Evolutionary conservation across 1,140 invertebrate genomes (phyloP), one percentile per base, ranked within the genome.

Genomic region (Aphaenogaster rudis): DNA sequence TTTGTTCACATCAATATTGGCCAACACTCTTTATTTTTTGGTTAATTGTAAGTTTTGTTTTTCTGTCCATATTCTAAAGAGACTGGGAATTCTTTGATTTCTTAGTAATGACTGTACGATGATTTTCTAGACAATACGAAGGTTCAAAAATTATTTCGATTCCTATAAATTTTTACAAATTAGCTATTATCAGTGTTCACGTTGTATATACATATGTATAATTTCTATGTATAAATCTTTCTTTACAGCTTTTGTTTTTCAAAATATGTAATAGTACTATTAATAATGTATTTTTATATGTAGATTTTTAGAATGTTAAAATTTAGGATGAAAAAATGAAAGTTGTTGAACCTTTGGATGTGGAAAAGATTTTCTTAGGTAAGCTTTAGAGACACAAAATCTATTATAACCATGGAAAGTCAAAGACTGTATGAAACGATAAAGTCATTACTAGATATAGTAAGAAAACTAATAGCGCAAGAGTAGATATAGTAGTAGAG

Each of bases 391-490:
- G 42, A 45, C 8, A 45, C 42, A 45, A 3, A 45, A 45, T 45
- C 1, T 2, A 7, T 45, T 45, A 45, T 45, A 45, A 8, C 8
- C 3, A 45, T 45, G 3, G 42, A 45, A 45, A 45, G 42, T 61
- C 8, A 67, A 45, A 42, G 64, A 17, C 42, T n/a, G 17, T 45
- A 45, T 67, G 39, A 67, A 67, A 39, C 64, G 15, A 42, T 71
- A 71, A 71, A 52, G 28, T 13, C 28, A 33, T 33, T 2, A 4
- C 15, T 21, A 71, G 52, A 71, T 28, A 50, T 50, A 50, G 48
- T 15, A 21, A 71, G 28, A 28, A 71, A 71, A 45, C 15, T 71
- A 71, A 71, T 71, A 71, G 45, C 66, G 45, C 66, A 13, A 50
- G 48, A 50, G 48, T 13, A 33, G 52, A 3, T 45, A 15, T 17